phyloP scores from a whole-genome alignment of 2,888 invertebrate species.

The Clusia tigrina region DNA sequence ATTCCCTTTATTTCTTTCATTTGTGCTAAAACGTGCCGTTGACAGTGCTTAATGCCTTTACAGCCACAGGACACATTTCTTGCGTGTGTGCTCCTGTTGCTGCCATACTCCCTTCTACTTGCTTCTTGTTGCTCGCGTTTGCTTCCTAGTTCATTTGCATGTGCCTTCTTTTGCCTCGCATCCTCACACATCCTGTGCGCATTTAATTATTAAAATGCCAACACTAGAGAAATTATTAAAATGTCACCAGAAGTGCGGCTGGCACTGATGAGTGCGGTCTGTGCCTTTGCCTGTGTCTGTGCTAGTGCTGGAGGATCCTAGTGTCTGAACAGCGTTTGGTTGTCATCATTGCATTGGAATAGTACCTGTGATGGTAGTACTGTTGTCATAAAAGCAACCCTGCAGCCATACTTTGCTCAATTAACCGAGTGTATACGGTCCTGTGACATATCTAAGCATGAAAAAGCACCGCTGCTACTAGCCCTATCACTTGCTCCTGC shows the following conservation, averaged over 20 bases:
- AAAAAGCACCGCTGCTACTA: neutral
- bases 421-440: neutral
- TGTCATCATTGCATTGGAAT: conserved; percentile 9
- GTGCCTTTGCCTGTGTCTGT: conserved; percentile 4
- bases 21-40: conserved; percentile 8
- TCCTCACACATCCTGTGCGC: conserved; percentile 25
- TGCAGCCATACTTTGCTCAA: conserved; percentile 4
- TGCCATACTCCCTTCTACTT: neutral
- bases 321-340: neutral
- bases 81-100: neutral
- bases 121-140: neutral
- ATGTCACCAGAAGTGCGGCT: conserved; percentile 50
- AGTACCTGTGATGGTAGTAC: neutral
- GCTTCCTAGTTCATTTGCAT: neutral
- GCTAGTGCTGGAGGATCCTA: neutral
- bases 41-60: conserved; percentile 10
- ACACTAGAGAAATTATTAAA: conserved; percentile 59
- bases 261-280: conserved; percentile 1
- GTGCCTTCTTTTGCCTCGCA: neutral
- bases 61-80: conserved; percentile 6
- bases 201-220: conserved; percentile 63
- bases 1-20: neutral
- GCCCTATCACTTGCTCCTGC: neutral
- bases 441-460: neutral
- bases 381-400: neutral